These are phyloP conservation scores for Eledone cirrhosa DNA, from an alignment of 2,888 invertebrate species.

Conservation along the genomic window DNA sequence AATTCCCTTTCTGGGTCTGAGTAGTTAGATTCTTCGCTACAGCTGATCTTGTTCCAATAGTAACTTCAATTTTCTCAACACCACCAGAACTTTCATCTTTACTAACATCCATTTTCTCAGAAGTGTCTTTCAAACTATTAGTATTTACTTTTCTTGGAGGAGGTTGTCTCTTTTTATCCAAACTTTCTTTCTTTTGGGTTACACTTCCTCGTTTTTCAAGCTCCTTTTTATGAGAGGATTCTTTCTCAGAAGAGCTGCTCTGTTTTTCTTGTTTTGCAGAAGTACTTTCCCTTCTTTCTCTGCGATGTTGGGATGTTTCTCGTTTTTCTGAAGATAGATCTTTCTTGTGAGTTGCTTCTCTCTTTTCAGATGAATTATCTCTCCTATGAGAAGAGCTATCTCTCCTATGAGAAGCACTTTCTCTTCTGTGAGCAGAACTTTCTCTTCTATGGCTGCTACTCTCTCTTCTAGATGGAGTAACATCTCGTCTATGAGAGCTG, in stretches of 20 bases:
- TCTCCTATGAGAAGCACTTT: neutral
- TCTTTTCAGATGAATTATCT: neutral
- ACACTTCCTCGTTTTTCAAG: neutral
- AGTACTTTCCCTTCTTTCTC: neutral
- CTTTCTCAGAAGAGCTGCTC: neutral
- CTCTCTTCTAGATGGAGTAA: neutral
- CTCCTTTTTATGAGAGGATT: neutral
- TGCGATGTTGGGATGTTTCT: neutral
- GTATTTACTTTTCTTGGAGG: neutral
- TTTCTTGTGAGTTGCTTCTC: neutral
- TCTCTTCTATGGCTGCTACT: neutral
- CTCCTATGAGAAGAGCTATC: neutral
- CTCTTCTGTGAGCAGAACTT: neutral
- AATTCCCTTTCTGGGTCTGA: no score
- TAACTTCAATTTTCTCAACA: no score
- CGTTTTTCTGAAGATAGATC: neutral
- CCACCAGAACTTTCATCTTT: no score
- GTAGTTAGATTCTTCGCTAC: no score
- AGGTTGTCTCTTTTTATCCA: neutral
- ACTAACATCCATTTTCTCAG: no score
- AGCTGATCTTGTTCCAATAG: no score
- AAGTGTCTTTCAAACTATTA: no score
- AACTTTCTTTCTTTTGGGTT: neutral
- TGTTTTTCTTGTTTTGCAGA: neutral
- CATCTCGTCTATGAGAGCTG: neutral